Conservation (phyloP, 1,140 invertebrate species). For the Drosophila obscura region DNA sequence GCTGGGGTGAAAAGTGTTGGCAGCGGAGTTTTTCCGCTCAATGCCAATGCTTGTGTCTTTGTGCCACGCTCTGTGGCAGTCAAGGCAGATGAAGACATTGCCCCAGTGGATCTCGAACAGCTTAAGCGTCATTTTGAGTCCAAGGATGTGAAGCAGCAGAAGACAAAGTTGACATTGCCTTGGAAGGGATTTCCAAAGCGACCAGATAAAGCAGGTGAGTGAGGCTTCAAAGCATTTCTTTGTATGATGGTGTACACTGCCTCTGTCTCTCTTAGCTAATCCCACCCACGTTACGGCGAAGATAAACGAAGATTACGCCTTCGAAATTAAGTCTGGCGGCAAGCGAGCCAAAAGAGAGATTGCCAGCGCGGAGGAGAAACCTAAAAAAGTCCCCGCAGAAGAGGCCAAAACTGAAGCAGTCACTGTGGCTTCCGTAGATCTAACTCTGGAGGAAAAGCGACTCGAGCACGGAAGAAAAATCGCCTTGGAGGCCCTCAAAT, state of each 20-base stretch:
- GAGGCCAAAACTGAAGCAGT: background rate
- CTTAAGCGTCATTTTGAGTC: slow-evolving; percentile 1
- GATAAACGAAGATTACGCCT: slow-evolving; percentile 15
- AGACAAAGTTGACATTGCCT: slow-evolving; percentile 38
- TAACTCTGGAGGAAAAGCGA: slow-evolving; percentile 38
- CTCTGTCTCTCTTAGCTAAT: too few relatives aligned
- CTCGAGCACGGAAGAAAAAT: slow-evolving; percentile 56
- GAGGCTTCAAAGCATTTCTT: background rate
- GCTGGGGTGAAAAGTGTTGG: background rate
- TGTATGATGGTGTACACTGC: too few relatives aligned
- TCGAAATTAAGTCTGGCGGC: background rate
- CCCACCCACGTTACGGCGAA: background rate
- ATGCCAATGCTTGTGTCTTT: slow-evolving; percentile 40
- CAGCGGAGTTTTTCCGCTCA: slow-evolving; percentile 8
- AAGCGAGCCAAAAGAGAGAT: slow-evolving; percentile 12
- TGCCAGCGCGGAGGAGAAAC: background rate
- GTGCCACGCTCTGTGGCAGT: slow-evolving; percentile 25
- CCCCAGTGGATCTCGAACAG: background rate
- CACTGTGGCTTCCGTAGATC: background rate
- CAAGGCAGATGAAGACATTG: background rate
- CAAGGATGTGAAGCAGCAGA: background rate
- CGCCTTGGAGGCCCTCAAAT: slow-evolving; percentile 58
- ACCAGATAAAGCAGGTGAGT: background rate
- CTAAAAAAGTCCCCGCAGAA: background rate
- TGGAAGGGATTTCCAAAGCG: slow-evolving; percentile 68